Percentiles rank a stretch among this genome's conserved stretches.
Evolutionary conservation across 2,113 vertebrate genomes (phyloP).

Genomic region (Podocnemis expansa): DNA sequence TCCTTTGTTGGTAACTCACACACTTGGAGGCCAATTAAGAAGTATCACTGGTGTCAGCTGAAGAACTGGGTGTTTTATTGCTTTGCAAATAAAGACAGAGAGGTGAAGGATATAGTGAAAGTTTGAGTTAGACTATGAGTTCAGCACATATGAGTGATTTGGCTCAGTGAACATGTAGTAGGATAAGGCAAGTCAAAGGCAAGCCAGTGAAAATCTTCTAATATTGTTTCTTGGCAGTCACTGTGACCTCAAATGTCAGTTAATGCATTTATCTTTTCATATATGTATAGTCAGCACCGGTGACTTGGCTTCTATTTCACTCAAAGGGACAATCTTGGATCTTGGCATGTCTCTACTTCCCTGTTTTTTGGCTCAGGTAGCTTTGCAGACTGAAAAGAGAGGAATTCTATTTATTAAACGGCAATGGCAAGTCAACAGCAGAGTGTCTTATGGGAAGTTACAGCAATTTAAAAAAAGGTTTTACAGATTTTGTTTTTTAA

Average conservation of each 20-base stretch:
- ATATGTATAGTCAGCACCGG: neutral
- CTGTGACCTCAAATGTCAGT: constrained; percentile 41
- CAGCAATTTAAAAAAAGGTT: neutral
- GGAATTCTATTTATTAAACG: constrained; percentile 20
- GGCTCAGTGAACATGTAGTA: constrained; percentile 32
- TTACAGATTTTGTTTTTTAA: neutral
- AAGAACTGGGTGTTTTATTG: constrained; percentile 40
- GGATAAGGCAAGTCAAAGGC: constrained; percentile 30
- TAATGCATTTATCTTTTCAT: constrained; percentile 45
- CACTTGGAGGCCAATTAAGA: constrained; percentile 52
- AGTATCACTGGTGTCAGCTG: constrained; percentile 36
- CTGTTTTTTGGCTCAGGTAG: constrained; percentile 17
- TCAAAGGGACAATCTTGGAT: constrained; percentile 9
- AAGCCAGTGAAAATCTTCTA: constrained; percentile 35
- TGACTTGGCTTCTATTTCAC: constrained; percentile 22
- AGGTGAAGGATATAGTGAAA: constrained; percentile 50
- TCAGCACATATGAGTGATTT: constrained; percentile 49
- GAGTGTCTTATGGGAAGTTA: neutral
- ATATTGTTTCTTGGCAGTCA: constrained; percentile 51
- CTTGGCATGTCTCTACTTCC: neutral
- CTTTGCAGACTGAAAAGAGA: constrained; percentile 7
- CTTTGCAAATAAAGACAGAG: neutral
- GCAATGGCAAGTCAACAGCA: neutral
- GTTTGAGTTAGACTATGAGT: constrained; percentile 52
- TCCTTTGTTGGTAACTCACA: constrained; percentile 27